Evolutionary conservation across 30 jellyfish, hydroid and myxozoan genomes (phyloP), one percentile per base, ranked within the genome.

Genomic region (Rhopilema esculentum): DNA sequence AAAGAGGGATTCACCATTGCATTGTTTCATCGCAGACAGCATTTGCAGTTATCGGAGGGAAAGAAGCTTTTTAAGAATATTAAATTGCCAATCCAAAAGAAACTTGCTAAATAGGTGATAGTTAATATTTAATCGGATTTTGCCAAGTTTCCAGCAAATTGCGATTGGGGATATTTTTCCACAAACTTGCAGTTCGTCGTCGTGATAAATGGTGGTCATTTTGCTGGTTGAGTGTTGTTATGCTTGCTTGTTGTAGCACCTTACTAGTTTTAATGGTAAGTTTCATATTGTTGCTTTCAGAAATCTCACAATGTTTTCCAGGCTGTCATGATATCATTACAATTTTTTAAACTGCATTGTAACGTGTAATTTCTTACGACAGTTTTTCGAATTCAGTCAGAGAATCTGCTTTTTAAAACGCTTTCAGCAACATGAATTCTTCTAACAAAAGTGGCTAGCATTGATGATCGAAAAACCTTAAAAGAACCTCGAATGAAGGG

Each of bases 1-100:
- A 78, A 23, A 78, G 18, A 17, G 25, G 32, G 88, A 30, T 52
- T 61, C 23, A 66, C 65, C 69, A 69, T 78, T 26, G 68, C 48
- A 30, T 67, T 67, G 77, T 67, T 67, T 30, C 8, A 40, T 28
- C 6, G 57, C 12, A 40, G 57, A 40, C 57, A 40, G 57, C 12
- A 2, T 6, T 12, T 12, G 57, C 57, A 12, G 57, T 40, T 40
- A 2, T 40, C 57, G 12, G 57, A 40, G 57, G 57, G 57, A 40
- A 40, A 12, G 57, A 40, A 6, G 57, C 57, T 40, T 40, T 2
- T 40, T 12, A 40, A 12, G 12, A 40, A 12, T 40, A 40, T 12
- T 40, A 12, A 40, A 40, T 2, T 40, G 57, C 12, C 57, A 6
- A 40, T 12, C 57, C 57, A 40, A 12, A 40, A n/a, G n/a, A 40